These are phyloP conservation scores for Falcaria lacertinaria DNA, from an alignment of 2,888 invertebrate species.

Conservation along the genomic window DNA sequence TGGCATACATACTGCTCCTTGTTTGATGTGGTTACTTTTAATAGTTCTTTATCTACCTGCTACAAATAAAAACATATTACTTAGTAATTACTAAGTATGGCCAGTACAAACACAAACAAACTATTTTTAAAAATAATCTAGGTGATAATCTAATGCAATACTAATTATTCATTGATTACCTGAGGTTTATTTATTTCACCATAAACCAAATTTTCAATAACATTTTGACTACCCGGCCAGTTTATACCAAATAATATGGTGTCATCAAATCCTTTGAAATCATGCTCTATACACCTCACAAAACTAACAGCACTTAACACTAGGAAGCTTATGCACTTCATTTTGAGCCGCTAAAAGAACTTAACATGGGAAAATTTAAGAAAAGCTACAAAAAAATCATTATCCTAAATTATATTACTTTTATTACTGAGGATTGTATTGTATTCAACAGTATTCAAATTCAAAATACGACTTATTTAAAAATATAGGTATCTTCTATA, in stretches of 20 bases:
- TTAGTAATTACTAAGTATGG: background rate
- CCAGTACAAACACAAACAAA: constrained; percentile 19
- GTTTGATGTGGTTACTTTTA: constrained; percentile 85
- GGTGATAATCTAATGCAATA: too few species aligned
- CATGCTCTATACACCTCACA: constrained; percentile 67
- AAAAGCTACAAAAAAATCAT: constrained; percentile 7
- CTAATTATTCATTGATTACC: constrained; percentile 37
- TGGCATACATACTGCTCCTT: constrained; percentile 92
- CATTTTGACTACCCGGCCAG: constrained; percentile 81
- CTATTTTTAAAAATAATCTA: constrained; percentile 16
- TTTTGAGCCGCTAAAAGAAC: constrained; percentile 28
- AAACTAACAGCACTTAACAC: constrained; percentile 36
- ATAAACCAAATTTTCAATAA: constrained; percentile 41
- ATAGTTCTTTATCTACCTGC: constrained; percentile 67
- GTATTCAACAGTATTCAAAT: constrained; percentile 1
- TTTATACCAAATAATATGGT: constrained; percentile 88
- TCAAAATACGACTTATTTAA: constrained; percentile 7
- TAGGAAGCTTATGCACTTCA: constrained; percentile 43
- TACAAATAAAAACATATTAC: background rate
- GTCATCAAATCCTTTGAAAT: constrained; percentile 90
- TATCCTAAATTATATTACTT: too few species aligned
- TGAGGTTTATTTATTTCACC: constrained; percentile 37
- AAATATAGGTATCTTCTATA: background rate
- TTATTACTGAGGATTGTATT: background rate
- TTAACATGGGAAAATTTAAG: constrained; percentile 17